Evolutionary conservation across 2,797 vertebrate genomes (phyloP), one percentile per base, ranked within the genome.

Genomic region (Arctocebus calabarensis): DNA sequence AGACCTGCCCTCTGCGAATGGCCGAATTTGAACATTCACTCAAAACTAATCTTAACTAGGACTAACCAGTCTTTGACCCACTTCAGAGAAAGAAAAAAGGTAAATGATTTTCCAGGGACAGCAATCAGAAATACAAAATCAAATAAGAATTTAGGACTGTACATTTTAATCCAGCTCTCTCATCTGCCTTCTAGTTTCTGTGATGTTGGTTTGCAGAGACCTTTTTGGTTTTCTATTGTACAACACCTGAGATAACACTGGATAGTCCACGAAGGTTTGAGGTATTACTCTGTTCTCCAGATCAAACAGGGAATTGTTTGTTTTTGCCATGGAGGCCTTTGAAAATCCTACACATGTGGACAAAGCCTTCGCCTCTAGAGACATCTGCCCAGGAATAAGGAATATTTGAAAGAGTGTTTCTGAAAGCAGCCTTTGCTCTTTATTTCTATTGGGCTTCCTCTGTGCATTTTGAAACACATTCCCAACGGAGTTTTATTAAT

Each of bases 361-460:
- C 91, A 66, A 79, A 88, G 75, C 77, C 55, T 71, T 52, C 27
- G 61, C 32, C 37, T n/a, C 92, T 37, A 62, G 91, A 84, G 37
- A 82, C 90, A 48, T 75, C 73, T 75, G 73, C 85, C 62, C 5
- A 70, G 73, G 84, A 34, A 87, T 73, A 17, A 68, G 88, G 89
- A 88, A 71, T 85, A 43, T 88, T 79, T 92, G 73, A 82, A 95
- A 96, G 43, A 73, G 55, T 66, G 75, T 94, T 90, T 95, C 85
- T 86, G 70, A 95, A 85, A 37, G 70, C 48, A 86, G 78, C 45
- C 83, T 86, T 82, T 59, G 70, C 83, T 22, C 82, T 87, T 81
- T 66, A 55, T 81, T 94, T 81, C 48, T 52, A 14, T 57, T 40
- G 20, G 37, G 17, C 37, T 75, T 89, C 57, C 88, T 45, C 82